Evolutionary conservation across 1,140 invertebrate genomes (phyloP).

Genomic region (Papilio glaucus): DNA sequence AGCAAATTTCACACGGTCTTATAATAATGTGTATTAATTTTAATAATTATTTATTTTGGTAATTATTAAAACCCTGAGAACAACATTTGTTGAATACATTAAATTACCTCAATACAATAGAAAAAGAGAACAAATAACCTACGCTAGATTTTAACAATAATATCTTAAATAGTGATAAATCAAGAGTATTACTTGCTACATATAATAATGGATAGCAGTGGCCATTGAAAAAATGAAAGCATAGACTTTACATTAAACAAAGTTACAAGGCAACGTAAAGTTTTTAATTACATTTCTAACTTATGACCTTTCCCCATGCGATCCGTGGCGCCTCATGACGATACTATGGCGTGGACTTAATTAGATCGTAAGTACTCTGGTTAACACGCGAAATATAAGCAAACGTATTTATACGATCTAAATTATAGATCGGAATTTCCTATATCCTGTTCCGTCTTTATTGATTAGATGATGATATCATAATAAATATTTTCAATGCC

Average conservation of each 20-base stretch:
- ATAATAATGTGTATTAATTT: not conserved
- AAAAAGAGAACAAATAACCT: no score
- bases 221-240: not conserved
- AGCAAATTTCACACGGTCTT: slow-evolving; percentile 23
- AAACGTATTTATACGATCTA: not conserved
- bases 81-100: not conserved
- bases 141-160: no score
- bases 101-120: not conserved
- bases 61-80: slow-evolving; percentile 10
- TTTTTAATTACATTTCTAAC: not conserved
- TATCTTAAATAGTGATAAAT: no score
- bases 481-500: slow-evolving; percentile 26
- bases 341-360: slow-evolving; percentile 44
- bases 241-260: not conserved
- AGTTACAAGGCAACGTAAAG: not conserved
- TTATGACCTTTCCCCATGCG: slow-evolving; percentile 24
- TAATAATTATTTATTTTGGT: not conserved
- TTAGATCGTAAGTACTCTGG: slow-evolving; percentile 36
- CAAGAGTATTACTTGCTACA: no score
- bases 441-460: not conserved
- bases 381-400: slow-evolving; percentile 39
- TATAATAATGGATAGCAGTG: no score
- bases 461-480: slow-evolving; percentile 8
- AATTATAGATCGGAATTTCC: not conserved
- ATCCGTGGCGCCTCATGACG: slow-evolving; percentile 51